phyloP scores from a whole-genome alignment of 35 echinoderm and acorn worm genomes.

The Amphiura filiformis region DNA sequence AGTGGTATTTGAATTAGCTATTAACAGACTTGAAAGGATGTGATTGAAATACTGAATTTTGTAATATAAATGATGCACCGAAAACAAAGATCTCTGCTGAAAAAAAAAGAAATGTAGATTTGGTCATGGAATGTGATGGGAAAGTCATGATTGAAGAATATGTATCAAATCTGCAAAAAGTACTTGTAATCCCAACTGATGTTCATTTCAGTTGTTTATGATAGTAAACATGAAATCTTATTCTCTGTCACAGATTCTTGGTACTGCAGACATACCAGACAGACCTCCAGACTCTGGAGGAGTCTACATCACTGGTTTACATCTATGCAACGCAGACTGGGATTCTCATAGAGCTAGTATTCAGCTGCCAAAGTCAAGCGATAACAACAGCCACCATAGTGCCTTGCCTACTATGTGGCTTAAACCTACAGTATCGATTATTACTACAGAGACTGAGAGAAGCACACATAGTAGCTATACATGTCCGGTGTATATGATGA shows the following conservation, averaged over 20 bases:
- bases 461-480: neutral
- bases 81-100: no score
- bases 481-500: slow-evolving; percentile 20
- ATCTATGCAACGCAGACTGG: slow-evolving; percentile 82
- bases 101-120: no score
- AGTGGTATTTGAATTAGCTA: no score
- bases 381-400: neutral
- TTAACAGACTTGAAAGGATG: no score
- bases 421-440: slow-evolving; percentile 42
- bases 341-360: slow-evolving; percentile 51
- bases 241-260: slow-evolving; percentile 1
- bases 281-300: slow-evolving; percentile 44
- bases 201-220: neutral
- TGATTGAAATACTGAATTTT: no score
- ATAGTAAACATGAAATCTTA: neutral
- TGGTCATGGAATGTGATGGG: neutral
- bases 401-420: slow-evolving; percentile 68
- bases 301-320: slow-evolving; percentile 66
- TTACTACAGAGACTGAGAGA: neutral
- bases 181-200: neutral
- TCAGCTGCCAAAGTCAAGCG: neutral
- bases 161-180: neutral
- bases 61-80: no score
- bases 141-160: neutral
- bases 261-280: slow-evolving; percentile 13